Evolutionary conservation across 2,888 invertebrate species (phyloP).

Genomic region (Drosophila picticornis): DNA sequence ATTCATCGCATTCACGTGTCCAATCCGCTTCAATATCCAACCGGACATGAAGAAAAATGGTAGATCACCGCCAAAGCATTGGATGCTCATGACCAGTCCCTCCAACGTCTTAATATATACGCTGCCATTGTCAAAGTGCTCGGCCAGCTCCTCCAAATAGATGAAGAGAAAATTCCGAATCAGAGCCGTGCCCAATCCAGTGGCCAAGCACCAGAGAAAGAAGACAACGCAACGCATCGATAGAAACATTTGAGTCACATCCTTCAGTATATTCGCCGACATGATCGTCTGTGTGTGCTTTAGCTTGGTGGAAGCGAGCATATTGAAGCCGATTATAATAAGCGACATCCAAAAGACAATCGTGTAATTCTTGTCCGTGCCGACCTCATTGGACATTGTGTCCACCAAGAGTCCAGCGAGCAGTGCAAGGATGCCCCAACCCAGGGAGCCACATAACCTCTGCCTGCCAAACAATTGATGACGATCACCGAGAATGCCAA

Average conservation of each 20-base stretch:
- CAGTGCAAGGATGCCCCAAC: slow-evolving; percentile 92
- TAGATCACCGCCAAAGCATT: slow-evolving; percentile 93
- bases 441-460: slow-evolving; percentile 94
- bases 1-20: slow-evolving; percentile 93
- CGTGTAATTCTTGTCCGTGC: slow-evolving; percentile 89
- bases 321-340: slow-evolving; percentile 88
- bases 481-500: slow-evolving; percentile 91
- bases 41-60: slow-evolving; percentile 95
- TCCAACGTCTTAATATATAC: slow-evolving; percentile 90
- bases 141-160: slow-evolving; percentile 91
- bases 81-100: slow-evolving; percentile 90
- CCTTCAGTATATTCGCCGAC: slow-evolving; percentile 89
- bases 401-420: slow-evolving; percentile 93
- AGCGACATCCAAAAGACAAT: slow-evolving; percentile 92
- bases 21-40: slow-evolving; percentile 90
- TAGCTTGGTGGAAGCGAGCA: slow-evolving; percentile 88
- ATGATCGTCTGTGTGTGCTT: slow-evolving; percentile 88
- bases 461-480: slow-evolving; percentile 94
- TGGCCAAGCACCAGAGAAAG: slow-evolving; percentile 91
- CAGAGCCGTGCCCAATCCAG: slow-evolving; percentile 93
- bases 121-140: slow-evolving; percentile 83
- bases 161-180: slow-evolving; percentile 96
- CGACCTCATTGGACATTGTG: slow-evolving; percentile 88
- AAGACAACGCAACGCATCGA: slow-evolving; percentile 90
- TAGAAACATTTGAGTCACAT: slow-evolving; percentile 89